Evolutionary conservation across 2,113 vertebrate genomes (phyloP).

Genomic region (Gallinago media): DNA sequence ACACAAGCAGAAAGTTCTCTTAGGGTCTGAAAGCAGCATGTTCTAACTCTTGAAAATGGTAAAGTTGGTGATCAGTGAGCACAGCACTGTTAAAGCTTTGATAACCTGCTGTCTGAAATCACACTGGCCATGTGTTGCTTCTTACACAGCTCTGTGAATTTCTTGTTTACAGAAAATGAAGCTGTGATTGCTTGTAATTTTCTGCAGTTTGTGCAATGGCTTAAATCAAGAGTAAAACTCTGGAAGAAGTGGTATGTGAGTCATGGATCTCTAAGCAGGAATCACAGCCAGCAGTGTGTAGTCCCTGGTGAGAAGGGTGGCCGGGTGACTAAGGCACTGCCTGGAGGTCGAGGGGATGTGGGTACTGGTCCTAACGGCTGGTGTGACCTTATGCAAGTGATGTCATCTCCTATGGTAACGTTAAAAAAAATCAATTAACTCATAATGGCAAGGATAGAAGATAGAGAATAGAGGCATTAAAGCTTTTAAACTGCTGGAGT

Average conservation of each 20-base stretch:
- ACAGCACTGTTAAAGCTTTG: neutral
- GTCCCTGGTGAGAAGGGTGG: neutral
- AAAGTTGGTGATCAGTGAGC: neutral
- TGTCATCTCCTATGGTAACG: neutral
- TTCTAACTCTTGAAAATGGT: neutral
- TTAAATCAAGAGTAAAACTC: neutral
- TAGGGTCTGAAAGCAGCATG: neutral
- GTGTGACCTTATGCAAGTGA: neutral
- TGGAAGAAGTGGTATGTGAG: neutral
- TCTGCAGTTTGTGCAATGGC: neutral
- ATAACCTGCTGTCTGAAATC: neutral
- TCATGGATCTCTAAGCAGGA: neutral
- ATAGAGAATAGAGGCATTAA: neutral
- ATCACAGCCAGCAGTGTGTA: neutral
- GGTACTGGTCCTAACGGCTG: neutral
- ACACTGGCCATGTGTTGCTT: accelerated
- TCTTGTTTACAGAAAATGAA: neutral
- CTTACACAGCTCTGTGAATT: neutral
- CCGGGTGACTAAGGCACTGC: neutral
- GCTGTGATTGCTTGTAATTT: neutral
- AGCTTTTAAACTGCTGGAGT: neutral
- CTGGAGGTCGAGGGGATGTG: neutral
- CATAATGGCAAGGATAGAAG: neutral
- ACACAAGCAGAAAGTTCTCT: neutral
- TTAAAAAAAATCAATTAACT: neutral